Evolutionary conservation across 1,140 invertebrate species (phyloP), one percentile per base, ranked within the genome.

Genomic region (Heliconius himera): DNA sequence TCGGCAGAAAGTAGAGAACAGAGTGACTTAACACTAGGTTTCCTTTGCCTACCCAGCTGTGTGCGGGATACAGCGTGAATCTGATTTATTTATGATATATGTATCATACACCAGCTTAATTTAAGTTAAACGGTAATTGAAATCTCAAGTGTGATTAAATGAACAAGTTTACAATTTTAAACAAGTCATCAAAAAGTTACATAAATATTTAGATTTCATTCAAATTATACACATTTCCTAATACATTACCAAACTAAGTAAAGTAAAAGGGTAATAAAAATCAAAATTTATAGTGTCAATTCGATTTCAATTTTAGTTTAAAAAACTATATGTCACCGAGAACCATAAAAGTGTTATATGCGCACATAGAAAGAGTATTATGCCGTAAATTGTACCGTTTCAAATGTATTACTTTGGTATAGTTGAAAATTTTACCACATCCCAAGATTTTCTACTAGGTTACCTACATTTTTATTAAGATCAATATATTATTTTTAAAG

Each of bases 301-400:
- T 76, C 38, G 46, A 76, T 76, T 76, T 76, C 38, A 60, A 76
- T 66, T 76, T 70, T 76, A 76, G 29, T 76, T 41, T 49, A 77
- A 72, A 77, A 77, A 54, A 70, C 49, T 71, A 77, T 76, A 70
- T 33, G 76, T 49, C 60, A 49, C 70, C 20, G 76, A 77, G 46
- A 72, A 54, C 41, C 46, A 77, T 77, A 77, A 77, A 76, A 77
- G 70, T 77, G 76, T 77, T 77, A 77, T 77, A 77, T 66, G 66
- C 26, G 66, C 26, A 70, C 76, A 70, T 76, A 76, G 60, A 70
- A 70, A 76, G 75, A 71, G 70, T 77, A 77, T 72, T 77, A 77
- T 54, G 70, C 70, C 76, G 46, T 77, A 77, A 77, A 77, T 71
- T 72, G 6, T 71, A 41, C 46, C 70, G 49, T 46, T 72, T n/a